Base-by-base conservation (phyloP, 2,113 vertebrate genomes). In the Colaptes auratus region DNA sequence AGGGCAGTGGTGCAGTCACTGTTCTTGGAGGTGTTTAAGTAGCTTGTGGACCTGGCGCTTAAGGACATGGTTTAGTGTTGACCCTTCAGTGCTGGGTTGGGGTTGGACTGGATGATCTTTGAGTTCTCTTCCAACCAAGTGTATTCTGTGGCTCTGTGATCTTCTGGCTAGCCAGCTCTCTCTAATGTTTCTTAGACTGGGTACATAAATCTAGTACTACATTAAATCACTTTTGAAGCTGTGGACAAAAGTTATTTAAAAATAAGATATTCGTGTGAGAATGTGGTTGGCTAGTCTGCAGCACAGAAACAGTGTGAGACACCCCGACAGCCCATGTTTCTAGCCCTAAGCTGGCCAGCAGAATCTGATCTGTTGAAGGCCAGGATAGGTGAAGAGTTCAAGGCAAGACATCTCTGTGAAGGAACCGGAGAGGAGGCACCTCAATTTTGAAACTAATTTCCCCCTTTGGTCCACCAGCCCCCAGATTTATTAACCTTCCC, bases 401-500 rank as follows among this genome's bases (percentile, higher is more conserved):
- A 96, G 94, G 82, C 44, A 89, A 95, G 58, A 27, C n/a, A 3
- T 67, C 58, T 74, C 60, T 55, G 44, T 1, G 0, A 75, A 89
- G 30, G 14, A 48, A 53, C 48, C 71, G 19, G 36, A 92, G 44
- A 73, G 17, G 61, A 25, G 53, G 48, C 3, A 8, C 58, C 83
- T 92, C 85, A 81, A 48, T 95, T 95, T 78, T 93, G 85, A 96
- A 96, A 94, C 87, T 91, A 1, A 90, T 95, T 95, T 93, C 89
- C 58, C 25, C 79, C n/a, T 83, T 88, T 91, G 85, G 87, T 93
- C 75, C 65, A 69, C 83, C 88, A 69, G 82, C 0, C 0, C 53
- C 28, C 72, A 86, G 95, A 95, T 96, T 95, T 95, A 95, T 95
- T 93, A 95, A 91, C 89, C 53, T 94, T 95, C 85, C 69, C 82